Evolutionary conservation across 2,797 vertebrate genomes (phyloP).

Genomic region (Choloepus didactylus): DNA sequence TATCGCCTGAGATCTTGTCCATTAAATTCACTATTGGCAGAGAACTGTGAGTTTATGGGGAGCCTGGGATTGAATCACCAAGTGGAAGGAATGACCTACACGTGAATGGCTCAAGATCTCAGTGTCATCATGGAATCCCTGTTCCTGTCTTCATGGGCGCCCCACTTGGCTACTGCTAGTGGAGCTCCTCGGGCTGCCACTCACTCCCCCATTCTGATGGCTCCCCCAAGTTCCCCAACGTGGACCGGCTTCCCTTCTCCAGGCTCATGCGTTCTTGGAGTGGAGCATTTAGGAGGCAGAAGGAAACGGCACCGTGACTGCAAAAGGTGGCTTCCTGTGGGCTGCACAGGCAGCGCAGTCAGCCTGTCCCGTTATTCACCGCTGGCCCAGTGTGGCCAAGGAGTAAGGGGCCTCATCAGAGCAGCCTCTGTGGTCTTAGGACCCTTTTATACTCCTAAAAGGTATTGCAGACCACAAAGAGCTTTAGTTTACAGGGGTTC

Average conservation of each 20-base stretch:
- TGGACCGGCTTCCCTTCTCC: neutral
- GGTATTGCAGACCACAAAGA: conserved; percentile 14
- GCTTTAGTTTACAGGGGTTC: neutral
- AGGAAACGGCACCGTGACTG: neutral
- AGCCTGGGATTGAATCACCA: neutral
- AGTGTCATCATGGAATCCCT: neutral
- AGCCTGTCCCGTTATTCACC: neutral
- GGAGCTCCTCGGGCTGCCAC: neutral
- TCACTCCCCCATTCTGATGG: neutral
- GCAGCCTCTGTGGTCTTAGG: neutral
- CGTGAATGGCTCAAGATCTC: neutral
- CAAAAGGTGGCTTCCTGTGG: neutral
- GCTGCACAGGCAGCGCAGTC: neutral
- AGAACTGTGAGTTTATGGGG: neutral
- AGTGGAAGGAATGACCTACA: neutral
- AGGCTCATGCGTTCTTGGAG: neutral
- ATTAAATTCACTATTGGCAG: neutral
- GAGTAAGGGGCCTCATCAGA: neutral
- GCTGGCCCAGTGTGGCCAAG: neutral
- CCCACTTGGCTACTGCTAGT: neutral
- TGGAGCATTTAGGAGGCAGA: neutral
- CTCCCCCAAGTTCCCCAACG: too few relatives aligned
- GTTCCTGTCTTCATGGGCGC: neutral
- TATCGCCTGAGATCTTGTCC: neutral
- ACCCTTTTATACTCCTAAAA: neutral